A percentile compares a stretch with the other conserved stretches of the same genome.
phyloP scores from a whole-genome alignment of 2,797 vertebrate genomes.

The Megalops cyprinoides region DNA sequence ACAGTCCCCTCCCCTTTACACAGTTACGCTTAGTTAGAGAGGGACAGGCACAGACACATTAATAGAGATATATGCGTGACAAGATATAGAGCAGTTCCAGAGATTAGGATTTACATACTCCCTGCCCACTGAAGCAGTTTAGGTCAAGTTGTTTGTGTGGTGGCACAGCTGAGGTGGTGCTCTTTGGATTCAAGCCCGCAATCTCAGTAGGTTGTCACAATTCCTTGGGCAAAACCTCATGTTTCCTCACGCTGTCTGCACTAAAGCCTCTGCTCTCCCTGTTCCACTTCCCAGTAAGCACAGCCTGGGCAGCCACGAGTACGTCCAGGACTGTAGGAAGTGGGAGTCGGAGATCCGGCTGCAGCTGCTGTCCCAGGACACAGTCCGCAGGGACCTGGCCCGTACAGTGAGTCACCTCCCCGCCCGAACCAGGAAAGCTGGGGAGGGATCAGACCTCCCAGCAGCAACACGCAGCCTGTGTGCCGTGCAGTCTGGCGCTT shows the following conservation, averaged over 20 bases:
- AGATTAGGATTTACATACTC: background rate
- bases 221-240: background rate
- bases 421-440: background rate
- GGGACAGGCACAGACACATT: background rate
- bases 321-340: constrained; percentile 95
- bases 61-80: background rate
- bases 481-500: no score
- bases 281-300: constrained; percentile 84
- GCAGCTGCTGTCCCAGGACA: constrained; percentile 83
- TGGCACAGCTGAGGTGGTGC: background rate
- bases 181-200: background rate
- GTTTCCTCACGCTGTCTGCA: no score
- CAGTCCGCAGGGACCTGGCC: constrained; percentile 85
- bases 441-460: background rate
- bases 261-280: no score
- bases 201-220: no score
- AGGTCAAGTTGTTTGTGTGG: background rate
- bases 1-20: background rate
- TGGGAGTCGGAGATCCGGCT: constrained; percentile 95
- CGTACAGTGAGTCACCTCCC: constrained; percentile 86
- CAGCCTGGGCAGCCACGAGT: constrained; percentile 93
- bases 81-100: background rate
- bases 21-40: background rate
- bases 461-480: background rate
- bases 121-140: background rate